A percentile compares a stretch with the other conserved stretches of the same genome.
These are phyloP conservation scores for Pteruthius melanotis DNA, from an alignment of 2,113 vertebrate species.

Conservation along the genomic window DNA sequence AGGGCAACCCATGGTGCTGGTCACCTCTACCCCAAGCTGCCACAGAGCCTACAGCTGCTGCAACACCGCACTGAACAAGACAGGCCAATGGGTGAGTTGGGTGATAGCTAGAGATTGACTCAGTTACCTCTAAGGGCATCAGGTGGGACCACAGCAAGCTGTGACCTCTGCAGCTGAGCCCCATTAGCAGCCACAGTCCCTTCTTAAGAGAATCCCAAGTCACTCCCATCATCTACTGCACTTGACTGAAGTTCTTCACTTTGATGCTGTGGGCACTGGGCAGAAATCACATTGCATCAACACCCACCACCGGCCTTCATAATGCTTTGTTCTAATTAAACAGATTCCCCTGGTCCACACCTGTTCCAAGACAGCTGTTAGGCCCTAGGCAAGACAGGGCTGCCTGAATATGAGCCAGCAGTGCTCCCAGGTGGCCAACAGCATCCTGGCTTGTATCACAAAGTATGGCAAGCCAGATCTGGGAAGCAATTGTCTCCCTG, in stretches of 20 bases:
- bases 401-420: neutral
- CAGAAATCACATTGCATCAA: neutral
- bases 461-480: neutral
- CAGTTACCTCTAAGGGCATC: fast-evolving
- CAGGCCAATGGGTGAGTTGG: fast-evolving
- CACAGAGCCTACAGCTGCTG: neutral
- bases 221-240: neutral
- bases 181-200: neutral
- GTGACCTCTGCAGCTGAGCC: neutral
- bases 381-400: neutral
- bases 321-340: neutral
- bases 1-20: neutral
- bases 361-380: neutral
- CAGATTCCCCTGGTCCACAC: neutral
- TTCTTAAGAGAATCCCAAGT: neutral
- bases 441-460: neutral
- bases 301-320: neutral
- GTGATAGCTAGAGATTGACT: neutral
- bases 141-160: neutral
- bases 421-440: neutral
- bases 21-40: neutral
- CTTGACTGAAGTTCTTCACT: neutral
- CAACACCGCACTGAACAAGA: neutral
- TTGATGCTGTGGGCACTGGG: neutral
- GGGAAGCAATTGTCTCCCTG: neutral